phyloP scores from a whole-genome alignment of 2,113 vertebrate genomes.

The Seriola aureovittata region DNA sequence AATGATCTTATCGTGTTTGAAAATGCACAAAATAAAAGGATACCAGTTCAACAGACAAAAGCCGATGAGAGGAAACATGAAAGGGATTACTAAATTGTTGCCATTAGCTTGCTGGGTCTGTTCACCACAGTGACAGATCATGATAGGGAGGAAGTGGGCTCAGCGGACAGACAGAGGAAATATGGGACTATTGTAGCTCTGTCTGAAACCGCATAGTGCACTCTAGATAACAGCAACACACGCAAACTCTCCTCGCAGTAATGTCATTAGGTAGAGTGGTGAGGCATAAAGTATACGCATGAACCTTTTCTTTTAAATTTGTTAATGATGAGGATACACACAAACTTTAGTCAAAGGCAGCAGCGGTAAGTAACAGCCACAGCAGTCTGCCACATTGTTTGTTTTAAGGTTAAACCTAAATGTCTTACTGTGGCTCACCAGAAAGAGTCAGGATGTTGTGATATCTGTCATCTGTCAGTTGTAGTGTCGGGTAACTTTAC shows the following conservation, averaged over 20 bases:
- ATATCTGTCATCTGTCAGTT: not conserved
- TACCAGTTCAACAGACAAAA: not conserved
- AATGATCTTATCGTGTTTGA: not conserved
- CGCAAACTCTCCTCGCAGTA: not conserved
- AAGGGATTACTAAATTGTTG: not conserved
- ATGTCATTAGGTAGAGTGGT: not conserved
- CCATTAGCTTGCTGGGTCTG: conserved; percentile 1
- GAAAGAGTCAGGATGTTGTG: not conserved
- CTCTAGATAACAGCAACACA: not conserved
- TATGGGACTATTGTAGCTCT: not conserved
- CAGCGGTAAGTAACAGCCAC: not conserved
- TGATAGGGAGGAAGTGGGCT: conserved; percentile 9
- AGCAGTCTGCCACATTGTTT: not conserved
- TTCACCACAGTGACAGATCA: conserved; percentile 12
- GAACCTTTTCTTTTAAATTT: not conserved
- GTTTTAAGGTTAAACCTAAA: not conserved
- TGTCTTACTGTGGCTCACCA: not conserved
- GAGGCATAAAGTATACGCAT: not conserved
- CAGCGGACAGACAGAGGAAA: not conserved
- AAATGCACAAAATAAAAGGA: conserved; percentile 8
- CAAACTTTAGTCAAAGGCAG: not conserved
- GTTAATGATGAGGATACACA: not conserved
- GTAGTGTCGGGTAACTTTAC: not conserved
- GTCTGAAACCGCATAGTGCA: not conserved
- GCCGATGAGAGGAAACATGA: not conserved